A percentile compares a stretch with the other conserved stretches of the same genome.
Evolutionary conservation across 53 echinoderm and acorn worm species (phyloP).

Genomic region (Temnopleurus reevesii): DNA sequence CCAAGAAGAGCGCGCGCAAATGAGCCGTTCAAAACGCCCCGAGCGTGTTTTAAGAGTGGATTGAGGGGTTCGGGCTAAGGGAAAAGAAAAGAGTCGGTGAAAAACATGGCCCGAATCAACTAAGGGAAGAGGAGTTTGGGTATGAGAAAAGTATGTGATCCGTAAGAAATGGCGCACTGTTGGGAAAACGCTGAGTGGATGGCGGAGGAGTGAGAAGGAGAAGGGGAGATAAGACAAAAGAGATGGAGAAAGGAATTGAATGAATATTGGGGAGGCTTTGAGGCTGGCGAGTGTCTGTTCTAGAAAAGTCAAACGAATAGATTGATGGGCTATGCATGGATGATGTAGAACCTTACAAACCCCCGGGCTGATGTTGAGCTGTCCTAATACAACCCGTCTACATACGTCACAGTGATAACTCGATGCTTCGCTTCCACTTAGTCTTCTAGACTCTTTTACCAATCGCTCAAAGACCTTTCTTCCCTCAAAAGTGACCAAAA

Average conservation of each 20-base stretch:
- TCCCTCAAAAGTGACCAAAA: not conserved
- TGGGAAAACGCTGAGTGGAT: slow-evolving; percentile 1
- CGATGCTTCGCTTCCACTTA: slow-evolving; percentile 31
- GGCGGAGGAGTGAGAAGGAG: not conserved
- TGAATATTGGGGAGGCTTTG: slow-evolving; percentile 5
- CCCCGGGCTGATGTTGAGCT: slow-evolving; percentile 49
- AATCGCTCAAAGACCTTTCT: not conserved
- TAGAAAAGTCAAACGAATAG: slow-evolving; percentile 59
- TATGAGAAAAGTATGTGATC: slow-evolving; percentile 25
- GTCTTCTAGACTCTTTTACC: no score
- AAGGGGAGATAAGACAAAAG: not conserved
- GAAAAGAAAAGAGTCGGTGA: slow-evolving; percentile 18
- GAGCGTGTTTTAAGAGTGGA: slow-evolving; percentile 54
- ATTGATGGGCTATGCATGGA: slow-evolving; percentile 53
- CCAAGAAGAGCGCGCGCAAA: slow-evolving; percentile 33
- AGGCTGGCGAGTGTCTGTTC: slow-evolving; percentile 48
- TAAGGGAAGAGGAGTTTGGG: not conserved
- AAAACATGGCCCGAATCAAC: slow-evolving; percentile 29
- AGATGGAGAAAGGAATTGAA: not conserved
- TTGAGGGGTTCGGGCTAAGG: not conserved
- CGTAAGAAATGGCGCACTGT: slow-evolving; percentile 50
- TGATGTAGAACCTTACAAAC: slow-evolving; percentile 42
- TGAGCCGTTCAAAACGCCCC: slow-evolving; percentile 41
- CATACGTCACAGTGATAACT: slow-evolving; percentile 53
- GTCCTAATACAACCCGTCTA: slow-evolving; percentile 54